A percentile compares a stretch with the other conserved stretches of the same genome.
Evolutionary conservation across 2,888 invertebrate genomes (phyloP).

Genomic region (Melanotus villosus): DNA sequence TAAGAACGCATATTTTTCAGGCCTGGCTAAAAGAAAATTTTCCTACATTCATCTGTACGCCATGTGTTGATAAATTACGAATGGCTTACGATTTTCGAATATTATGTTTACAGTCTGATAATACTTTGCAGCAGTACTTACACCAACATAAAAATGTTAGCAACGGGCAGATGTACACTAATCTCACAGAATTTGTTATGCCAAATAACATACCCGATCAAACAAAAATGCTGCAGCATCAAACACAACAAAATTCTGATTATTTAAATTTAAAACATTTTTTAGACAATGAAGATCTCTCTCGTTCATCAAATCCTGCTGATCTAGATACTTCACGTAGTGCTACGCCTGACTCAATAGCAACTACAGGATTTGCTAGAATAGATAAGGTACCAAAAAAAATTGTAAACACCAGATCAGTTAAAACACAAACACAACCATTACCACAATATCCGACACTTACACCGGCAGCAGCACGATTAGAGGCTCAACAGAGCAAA

Average conservation of each 20-base stretch:
- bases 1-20: too few relatives aligned
- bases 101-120: conserved; percentile 62
- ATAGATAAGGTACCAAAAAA: conserved; percentile 51
- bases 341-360: conserved; percentile 40
- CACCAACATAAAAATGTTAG: conserved; percentile 55
- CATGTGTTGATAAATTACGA: conserved; percentile 62
- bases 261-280: conserved; percentile 65
- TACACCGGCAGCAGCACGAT: conserved; percentile 36
- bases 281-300: conserved; percentile 60
- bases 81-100: conserved; percentile 64
- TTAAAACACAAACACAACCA: conserved; percentile 39
- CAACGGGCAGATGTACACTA: conserved; percentile 46
- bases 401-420: conserved; percentile 57
- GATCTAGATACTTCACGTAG: conserved; percentile 40
- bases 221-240: conserved; percentile 55
- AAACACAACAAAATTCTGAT: conserved; percentile 61
- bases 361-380: conserved; percentile 46
- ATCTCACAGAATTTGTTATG: conserved; percentile 59
- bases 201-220: conserved; percentile 51
- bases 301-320: conserved; percentile 37
- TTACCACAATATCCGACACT: conserved; percentile 31
- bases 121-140: conserved; percentile 59
- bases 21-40: conserved; percentile 63
- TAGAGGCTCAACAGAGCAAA: conserved; percentile 34
- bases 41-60: conserved; percentile 62